Base-by-base conservation (phyloP, 1,140 invertebrate genomes). In the Dinoponera quadriceps region DNA sequence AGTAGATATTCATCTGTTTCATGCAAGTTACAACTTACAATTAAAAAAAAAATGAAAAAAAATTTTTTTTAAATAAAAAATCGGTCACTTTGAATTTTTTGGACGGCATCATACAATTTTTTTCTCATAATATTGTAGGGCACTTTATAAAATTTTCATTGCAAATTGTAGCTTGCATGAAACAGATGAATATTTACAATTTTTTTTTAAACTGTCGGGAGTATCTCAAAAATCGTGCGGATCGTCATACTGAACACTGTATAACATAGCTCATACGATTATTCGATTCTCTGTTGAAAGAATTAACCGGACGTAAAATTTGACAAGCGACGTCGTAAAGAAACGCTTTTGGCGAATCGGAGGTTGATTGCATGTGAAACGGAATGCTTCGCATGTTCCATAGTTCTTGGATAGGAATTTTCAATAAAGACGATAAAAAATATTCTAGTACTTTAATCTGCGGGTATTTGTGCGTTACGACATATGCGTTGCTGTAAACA, bases 321-420 rank as follows among this genome's bases (percentile, higher is more conserved):
- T 55, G 5, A n/a, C 38, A 68, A 57, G 60, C 29, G 7, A 68
- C 18, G 29, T 54, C 54, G 68, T 13, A 27, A 55, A 78, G 3
- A n/a, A 29, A 27, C 3, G 1, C 0, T 71, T 78, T 54, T 20
- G 49, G 13, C 7, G 3, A 69, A 68, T 69, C 49, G 75, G 57
- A 29, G 16, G 16, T 55, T 38, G 57, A 38, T 57, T 57, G 65
- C 75, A 71, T 71, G 22, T 29, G 13, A 16, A 71, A 80, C 1
- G 22, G 48, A 57, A 80, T 80, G 65, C 14, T 57, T 71, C 0
- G 51, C 51, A 59, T 29, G 63, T 68, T 63, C 20, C 14, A 18
- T 54, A 51, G 3, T 68, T 55, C 49, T 57, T 5, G n/a, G 2
- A 69, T 48, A 59, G 9, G 44, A 78, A 27, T 18, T 78, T 25